Base-by-base conservation (phyloP, 2,113 vertebrate species). In the Neotragus pygmaeus region DNA sequence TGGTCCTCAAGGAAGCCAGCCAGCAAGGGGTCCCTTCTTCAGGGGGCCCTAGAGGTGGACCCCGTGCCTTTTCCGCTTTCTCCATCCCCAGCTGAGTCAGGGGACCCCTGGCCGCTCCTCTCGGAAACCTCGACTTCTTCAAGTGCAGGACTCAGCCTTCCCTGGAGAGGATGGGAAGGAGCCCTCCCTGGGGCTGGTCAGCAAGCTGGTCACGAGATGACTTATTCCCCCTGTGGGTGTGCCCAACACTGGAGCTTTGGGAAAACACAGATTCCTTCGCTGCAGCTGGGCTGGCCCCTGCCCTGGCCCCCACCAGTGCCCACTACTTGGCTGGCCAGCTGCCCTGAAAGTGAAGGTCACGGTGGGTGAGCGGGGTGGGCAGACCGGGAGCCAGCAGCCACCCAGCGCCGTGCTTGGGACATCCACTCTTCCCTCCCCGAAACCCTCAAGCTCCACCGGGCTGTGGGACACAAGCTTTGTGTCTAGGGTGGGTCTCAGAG, bases 201-300 rank as follows among this genome's bases (percentile, higher is more conserved):
- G 53, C n/a, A 3, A 85, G 92, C 47, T 33, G 81, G 81, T 77
- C 55, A 33, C 4, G 64, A 91, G 90, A 57, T 86, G 60, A 49
- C 86, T 78, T 78, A 53, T 89, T 81, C 39, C 47, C n/a, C 13
- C 45, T 13, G 77, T 91, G 89, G 93, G 95, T 19, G 75, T 88
- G 77, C 75, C 89, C 55, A 57, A 36, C 88, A 85, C 81, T 60
- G 93, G 94, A 81, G 53, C 93, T 95, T 90, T 96, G 90, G 97
- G 87, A 91, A 80, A 88, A 80, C 49, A 2, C 75, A 47, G 75
- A 97, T 97, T 98, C 96, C 93, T 96, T 89, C 23, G 60, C 77
- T 6, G 3, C 4, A 43, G 21, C n/a, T 6, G 2, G 55, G 21
- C n/a, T 5, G 5, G 64, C 55, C 55, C 93, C 82, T 14, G 12